Percentiles rank a stretch among this genome's conserved stretches.
Conservation (phyloP, 1,140 invertebrate genomes). For the Euura saliciscinereae region DNA sequence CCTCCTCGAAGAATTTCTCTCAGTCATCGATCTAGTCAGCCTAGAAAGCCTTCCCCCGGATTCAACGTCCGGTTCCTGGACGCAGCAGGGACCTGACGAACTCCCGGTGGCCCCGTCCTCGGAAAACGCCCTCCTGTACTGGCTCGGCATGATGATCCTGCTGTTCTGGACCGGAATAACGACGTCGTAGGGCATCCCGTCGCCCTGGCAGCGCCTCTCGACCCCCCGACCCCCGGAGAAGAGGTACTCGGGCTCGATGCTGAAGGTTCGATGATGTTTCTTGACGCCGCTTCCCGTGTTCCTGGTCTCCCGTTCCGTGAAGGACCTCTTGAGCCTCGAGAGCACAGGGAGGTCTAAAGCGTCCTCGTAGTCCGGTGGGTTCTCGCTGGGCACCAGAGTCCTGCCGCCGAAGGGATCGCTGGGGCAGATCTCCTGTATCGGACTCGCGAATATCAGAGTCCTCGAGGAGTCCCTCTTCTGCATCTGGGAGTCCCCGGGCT, state of each 20-base stretch:
- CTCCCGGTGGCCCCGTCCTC: not conserved
- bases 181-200: not conserved
- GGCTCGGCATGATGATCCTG: not conserved
- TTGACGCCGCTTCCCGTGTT: conserved; percentile 11
- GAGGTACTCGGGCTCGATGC: conserved; percentile 35
- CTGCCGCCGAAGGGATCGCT: conserved; percentile 67
- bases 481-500: not conserved
- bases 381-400: conserved; percentile 53
- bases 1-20: conserved; percentile 33
- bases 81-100: not conserved
- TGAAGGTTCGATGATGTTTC: conserved; percentile 36
- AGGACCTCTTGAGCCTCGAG: conserved; percentile 54
- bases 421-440: conserved; percentile 66
- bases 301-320: conserved; percentile 10
- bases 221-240: not conserved
- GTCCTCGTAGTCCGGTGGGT: conserved; percentile 61
- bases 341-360: conserved; percentile 60
- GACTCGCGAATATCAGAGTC: conserved; percentile 66
- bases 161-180: not conserved
- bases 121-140: not conserved
- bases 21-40: conserved; percentile 45
- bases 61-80: not conserved
- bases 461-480: conserved; percentile 32
- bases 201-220: not conserved
- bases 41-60: conserved; percentile 15